Evolutionary conservation across 2,113 vertebrate species (phyloP).

Genomic region (Hydrolagus affinis): DNA sequence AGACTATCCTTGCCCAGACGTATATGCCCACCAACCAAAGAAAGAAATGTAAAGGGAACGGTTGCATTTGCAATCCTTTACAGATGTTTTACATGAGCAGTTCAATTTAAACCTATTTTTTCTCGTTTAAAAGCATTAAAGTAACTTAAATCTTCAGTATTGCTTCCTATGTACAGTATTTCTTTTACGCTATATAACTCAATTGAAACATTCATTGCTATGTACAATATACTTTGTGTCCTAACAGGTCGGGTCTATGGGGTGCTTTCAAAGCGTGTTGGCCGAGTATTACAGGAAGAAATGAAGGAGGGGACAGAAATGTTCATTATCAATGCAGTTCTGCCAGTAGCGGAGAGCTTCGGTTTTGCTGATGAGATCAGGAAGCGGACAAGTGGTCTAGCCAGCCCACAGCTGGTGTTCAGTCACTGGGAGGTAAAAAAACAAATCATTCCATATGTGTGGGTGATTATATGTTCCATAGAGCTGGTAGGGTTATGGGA

Average conservation of each 20-base stretch:
- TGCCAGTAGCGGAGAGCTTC: conserved; percentile 94
- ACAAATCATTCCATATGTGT: conserved; percentile 38
- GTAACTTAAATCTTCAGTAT: not conserved
- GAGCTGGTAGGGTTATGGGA: conserved; percentile 32
- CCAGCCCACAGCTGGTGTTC: conserved; percentile 93
- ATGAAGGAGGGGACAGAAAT: conserved; percentile 95
- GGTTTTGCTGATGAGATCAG: conserved; percentile 94
- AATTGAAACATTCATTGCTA: not conserved
- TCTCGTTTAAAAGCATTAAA: not conserved
- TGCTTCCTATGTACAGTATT: not conserved
- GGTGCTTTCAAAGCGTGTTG: conserved; percentile 82
- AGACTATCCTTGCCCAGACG: too few species aligned
- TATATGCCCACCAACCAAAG: too few species aligned
- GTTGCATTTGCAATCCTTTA: not conserved
- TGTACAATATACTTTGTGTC: not conserved
- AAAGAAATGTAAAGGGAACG: too few species aligned
- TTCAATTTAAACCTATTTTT: not conserved
- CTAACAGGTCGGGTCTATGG: conserved; percentile 79
- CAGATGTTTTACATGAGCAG: not conserved
- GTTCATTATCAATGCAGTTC: conserved; percentile 85
- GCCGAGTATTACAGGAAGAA: conserved; percentile 85
- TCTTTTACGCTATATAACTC: not conserved
- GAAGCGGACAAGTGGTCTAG: conserved; percentile 88
- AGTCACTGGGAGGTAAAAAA: conserved; percentile 93
- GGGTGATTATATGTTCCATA: conserved; percentile 36